Evolutionary conservation across 2,888 invertebrate genomes (phyloP), one percentile per base, ranked within the genome.

Genomic region (Oeneis ivallda): DNA sequence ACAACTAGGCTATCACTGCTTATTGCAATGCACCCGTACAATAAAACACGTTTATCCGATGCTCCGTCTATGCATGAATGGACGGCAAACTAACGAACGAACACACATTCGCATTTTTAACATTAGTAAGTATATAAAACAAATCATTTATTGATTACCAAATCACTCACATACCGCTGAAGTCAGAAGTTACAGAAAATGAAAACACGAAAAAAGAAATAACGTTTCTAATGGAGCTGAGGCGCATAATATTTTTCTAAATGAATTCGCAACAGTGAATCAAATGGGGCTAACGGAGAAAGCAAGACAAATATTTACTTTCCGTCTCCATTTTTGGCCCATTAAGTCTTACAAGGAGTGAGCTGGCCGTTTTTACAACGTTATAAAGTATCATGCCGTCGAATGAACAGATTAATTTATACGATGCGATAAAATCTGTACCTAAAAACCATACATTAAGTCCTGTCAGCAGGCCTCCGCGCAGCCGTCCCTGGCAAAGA

Each of bases 351-450:
- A 17, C 45, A 54, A 68, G 67, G 64, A 70, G 62, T 67, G 63
- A 65, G 65, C 68, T 26, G 60, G 68, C 61, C 37, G 69, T 64
- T 68, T 71, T 67, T 64, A 70, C 67, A 57, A 57, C 65, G 64
- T 69, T 65, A 66, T 70, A 72, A 74, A 71, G 63, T 67, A 62
- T 67, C 63, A 69, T 62, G 64, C 58, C 47, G 64, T 59, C 64
- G 49, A 67, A 53, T 39, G 56, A 68, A 66, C 54, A 67, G 68
- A 70, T 73, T 67, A 71, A 70, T 73, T 70, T 71, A 68, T 67
- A 71, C 65, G 41, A 45, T 17, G 59, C 58, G 69, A 73, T 73
- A 72, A 71, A 70, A 68, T 70, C 64, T 62, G 56, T 57, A 58
- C 53, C 59, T 54, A 41, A 45, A 45, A 61, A 49, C 54, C 49